Base-by-base conservation (phyloP, 2,888 invertebrate genomes). In the Fragum whitleyi region DNA sequence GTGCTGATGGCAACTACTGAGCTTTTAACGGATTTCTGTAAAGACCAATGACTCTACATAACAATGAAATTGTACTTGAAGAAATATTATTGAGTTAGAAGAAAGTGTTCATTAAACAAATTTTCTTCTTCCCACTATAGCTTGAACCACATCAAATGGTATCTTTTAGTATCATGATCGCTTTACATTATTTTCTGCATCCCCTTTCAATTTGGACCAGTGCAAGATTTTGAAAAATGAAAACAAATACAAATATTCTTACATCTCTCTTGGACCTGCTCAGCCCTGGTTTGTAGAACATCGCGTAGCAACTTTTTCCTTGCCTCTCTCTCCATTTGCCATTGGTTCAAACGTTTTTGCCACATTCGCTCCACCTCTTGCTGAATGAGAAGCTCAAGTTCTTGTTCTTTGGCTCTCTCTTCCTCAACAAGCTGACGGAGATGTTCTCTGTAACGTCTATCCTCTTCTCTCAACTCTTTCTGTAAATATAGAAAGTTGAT, bases 331-430 rank as follows among this genome's bases (percentile, higher is more conserved):
- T 94, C 94, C 61, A 89, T 85, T 59, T 86, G 79, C 93, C 93
- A 94, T 69, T 92, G 91, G 11, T 89, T 89, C 6, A 93, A 83
- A 53, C 92, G 91, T 83, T 92, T 93, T 88, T 94, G 92, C 94
- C 93, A 94, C 85, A 90, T 91, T 69, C 92, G 91, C 86, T 94
- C 93, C 32, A 93, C 91, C 81, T 94, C 93, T 51, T 86, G 87
- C 53, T 93, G 90, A 59, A 92, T 91, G 67, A 94, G 82, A 6
- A 79, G 77, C 76, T 94, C 93, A 21, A 94, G 88, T 74, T 93
- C 92, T 19, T 77, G 79, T 85, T 94, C 93, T 59, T 89, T 88
- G n/a, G 65, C 71, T 74, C 84, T 85, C 81, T 94, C 93, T 76
- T 93, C 92, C 73, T 90, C 91, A 72, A 90, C 88, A 73, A 93